Evolutionary conservation across 2,113 vertebrate species (phyloP).

Genomic region (Ceuthmochares aereus): DNA sequence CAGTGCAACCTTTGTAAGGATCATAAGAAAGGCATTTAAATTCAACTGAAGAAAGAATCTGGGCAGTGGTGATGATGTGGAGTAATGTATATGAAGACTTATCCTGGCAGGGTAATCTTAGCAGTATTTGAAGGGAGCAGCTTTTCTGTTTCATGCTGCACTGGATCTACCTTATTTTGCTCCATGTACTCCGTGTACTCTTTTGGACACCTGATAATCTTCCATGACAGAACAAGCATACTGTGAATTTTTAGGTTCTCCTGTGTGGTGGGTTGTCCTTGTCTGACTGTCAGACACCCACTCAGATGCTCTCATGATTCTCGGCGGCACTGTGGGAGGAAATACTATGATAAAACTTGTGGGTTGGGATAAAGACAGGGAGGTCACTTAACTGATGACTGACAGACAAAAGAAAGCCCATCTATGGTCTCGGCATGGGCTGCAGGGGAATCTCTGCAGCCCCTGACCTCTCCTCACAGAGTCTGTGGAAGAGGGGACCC

Average conservation of each 20-base stretch:
- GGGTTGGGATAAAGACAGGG: too few relatives aligned
- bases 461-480: not conserved
- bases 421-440: rapidly evolving
- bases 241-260: not conserved
- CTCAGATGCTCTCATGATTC: not conserved
- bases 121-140: not conserved
- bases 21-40: not conserved
- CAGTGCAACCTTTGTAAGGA: not conserved
- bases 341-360: rapidly evolving
- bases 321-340: not conserved
- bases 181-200: rapidly evolving
- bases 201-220: not conserved
- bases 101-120: not conserved
- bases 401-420: too few relatives aligned
- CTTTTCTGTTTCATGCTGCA: not conserved
- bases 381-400: too few relatives aligned
- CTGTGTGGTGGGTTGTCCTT: not conserved
- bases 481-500: not conserved
- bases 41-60: not conserved
- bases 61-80: not conserved
- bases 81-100: not conserved
- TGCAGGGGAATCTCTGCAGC: not conserved
- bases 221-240: rapidly evolving
- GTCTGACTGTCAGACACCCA: rapidly evolving
- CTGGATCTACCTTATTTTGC: not conserved